Base-by-base conservation (phyloP, 2,113 vertebrate genomes). In the Pycnonotus jocosus region DNA sequence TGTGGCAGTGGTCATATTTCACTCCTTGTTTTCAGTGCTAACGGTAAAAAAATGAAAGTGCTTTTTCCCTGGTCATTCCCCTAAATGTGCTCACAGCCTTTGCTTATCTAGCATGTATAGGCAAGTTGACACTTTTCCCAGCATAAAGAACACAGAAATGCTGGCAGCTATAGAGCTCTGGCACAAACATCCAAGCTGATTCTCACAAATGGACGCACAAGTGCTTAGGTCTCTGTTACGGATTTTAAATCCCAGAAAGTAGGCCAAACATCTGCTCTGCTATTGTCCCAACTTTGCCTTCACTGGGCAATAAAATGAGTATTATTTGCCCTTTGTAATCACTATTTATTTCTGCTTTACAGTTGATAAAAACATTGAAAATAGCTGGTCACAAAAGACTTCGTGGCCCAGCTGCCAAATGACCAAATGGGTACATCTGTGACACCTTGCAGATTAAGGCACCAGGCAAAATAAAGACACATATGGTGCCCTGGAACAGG, bases 131-230 rank as follows among this genome's bases (percentile, higher is more conserved):
- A 31, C 12, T 90, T 62, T 83, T 96, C 64, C 81, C 74, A 86
- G 68, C 19, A 86, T 31, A 42, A 77, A 81, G 22, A 73, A 24
- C 79, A 73, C 8, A 48, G 15, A 87, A 89, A 85, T 1, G 5
- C 51, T 91, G 78, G 76, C 86, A 96, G 84, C 64, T 90, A 35
- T 12, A 91, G 42, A 57, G 33, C 35, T 86, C 51, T 58, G 69
- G 66, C 72, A 88, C 22, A 77, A 85, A 48, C 10, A 90, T 35
- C 44, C 89, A 85, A 71, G 56, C 40, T 50, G 35, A 74, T 84
- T 96, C 86, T 96, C 71, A 86, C 68, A 93, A 94, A 92, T 73
- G 66, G 56, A 57, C 38, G 40, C 51, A 47, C 38, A 91, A 95
- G 25, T 50, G n/a, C 42, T 85, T 82, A 91, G 71, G 58, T 89